These are phyloP conservation scores for Antigone vipio DNA, from an alignment of 2,113 vertebrate genomes.

Conservation along the genomic window DNA sequence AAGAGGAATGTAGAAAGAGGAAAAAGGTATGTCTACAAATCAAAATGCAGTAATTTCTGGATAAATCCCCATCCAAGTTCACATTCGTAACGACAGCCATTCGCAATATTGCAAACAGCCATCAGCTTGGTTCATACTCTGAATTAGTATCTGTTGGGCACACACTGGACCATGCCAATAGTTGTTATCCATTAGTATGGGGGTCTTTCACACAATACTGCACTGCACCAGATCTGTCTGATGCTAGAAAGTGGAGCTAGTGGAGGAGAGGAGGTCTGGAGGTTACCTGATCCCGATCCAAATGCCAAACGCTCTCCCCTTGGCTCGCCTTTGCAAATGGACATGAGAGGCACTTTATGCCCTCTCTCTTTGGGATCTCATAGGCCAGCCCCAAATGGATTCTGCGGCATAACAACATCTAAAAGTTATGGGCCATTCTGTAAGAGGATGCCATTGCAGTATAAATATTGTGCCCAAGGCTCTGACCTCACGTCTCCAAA, in stretches of 20 bases:
- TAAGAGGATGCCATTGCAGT: not conserved
- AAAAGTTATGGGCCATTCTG: not conserved
- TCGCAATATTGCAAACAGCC: not conserved
- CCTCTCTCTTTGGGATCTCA: not conserved
- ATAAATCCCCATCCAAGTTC: not conserved
- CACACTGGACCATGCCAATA: not conserved
- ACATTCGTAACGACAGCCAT: not conserved
- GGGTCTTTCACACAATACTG: not conserved
- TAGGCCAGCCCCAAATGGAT: not conserved
- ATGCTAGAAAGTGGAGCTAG: not conserved
- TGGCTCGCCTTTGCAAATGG: not conserved
- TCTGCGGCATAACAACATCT: not conserved
- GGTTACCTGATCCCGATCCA: not conserved
- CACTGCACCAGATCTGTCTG: not conserved
- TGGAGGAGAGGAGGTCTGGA: not conserved
- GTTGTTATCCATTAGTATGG: fast-evolving
- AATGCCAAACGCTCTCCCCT: not conserved
- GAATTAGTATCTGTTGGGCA: not conserved
- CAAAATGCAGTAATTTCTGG: not conserved
- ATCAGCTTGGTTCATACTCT: not conserved
- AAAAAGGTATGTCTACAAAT: fast-evolving
- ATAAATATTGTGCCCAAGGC: slow-evolving; percentile 7
- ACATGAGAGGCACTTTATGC: not conserved
- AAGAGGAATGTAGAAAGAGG: not conserved
- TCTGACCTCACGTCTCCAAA: not conserved